Conservation (phyloP, 2,888 invertebrate species). For the Rhamphomyia laevipes region DNA sequence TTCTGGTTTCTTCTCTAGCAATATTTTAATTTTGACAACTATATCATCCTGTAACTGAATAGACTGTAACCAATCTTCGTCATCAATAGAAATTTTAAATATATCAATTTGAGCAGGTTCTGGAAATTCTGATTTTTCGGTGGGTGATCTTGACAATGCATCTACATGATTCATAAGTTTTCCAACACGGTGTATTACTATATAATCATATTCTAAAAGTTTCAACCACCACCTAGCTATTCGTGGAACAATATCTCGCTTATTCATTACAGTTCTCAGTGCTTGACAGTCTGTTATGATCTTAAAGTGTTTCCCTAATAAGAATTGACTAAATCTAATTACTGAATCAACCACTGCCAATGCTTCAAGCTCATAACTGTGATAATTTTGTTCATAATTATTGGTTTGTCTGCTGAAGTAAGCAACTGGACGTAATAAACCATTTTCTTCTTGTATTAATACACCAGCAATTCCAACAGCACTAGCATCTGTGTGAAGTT, state of each 20-base stretch:
- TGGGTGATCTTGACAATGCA: neutral
- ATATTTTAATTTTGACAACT: no score
- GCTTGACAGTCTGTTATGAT: no score
- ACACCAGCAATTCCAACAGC: neutral
- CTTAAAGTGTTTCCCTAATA: no score
- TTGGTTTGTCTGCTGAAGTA: constrained; percentile 22
- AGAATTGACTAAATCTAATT: neutral
- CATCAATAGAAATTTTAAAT: no score
- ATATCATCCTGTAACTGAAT: no score
- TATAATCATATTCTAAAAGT: neutral
- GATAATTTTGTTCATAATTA: constrained; percentile 17
- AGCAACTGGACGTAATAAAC: constrained; percentile 18
- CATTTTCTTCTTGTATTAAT: neutral
- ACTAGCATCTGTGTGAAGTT: no score
- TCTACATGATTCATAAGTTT: neutral
- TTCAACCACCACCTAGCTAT: neutral
- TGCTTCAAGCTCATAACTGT: constrained; percentile 24
- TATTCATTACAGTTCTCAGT: no score
- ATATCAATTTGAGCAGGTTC: no score
- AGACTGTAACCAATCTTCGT: no score
- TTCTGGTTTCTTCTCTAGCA: no score
- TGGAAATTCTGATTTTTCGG: no score
- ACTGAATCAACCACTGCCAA: constrained; percentile 17
- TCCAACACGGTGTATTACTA: neutral
- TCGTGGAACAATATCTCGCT: neutral